phyloP scores from a whole-genome alignment of 2,888 invertebrate genomes.

The Iphiclides podalirius region DNA sequence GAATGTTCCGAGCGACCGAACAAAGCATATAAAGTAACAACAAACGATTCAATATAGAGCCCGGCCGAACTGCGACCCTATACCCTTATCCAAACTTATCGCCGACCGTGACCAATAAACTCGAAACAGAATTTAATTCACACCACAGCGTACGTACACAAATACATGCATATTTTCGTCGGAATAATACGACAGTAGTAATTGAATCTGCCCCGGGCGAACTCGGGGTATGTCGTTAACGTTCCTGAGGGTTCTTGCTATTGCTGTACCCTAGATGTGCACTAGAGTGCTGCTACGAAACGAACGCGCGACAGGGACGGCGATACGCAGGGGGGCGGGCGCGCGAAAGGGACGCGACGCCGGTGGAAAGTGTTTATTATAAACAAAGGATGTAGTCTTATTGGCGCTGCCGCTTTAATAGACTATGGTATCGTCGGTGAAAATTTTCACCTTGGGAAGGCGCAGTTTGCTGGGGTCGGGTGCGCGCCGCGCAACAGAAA shows the following conservation, averaged over 20 bases:
- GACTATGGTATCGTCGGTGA: constrained; percentile 70
- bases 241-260: constrained; percentile 69
- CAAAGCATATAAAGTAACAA: constrained; percentile 16
- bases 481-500: constrained; percentile 61
- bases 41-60: constrained; percentile 29
- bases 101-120: constrained; percentile 69
- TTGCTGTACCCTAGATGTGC: constrained; percentile 65
- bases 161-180: constrained; percentile 77
- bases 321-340: constrained; percentile 23
- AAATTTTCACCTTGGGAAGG: constrained; percentile 57
- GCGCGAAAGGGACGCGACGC: constrained; percentile 41
- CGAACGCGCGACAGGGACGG: constrained; percentile 52
- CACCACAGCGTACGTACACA: constrained; percentile 68
- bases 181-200: constrained; percentile 78
- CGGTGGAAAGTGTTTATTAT: constrained; percentile 75
- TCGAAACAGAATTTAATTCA: constrained; percentile 73
- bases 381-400: constrained; percentile 78
- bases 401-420: constrained; percentile 66
- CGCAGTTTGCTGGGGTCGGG: too few relatives aligned
- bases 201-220: constrained; percentile 79
- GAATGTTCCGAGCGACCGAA: too few relatives aligned
- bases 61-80: constrained; percentile 13
- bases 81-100: constrained; percentile 60
- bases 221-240: constrained; percentile 74
- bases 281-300: constrained; percentile 69